A percentile compares a stretch with the other conserved stretches of the same genome.
Conservation (phyloP, 2,113 vertebrate genomes). For the Sclerurus mexicanus region DNA sequence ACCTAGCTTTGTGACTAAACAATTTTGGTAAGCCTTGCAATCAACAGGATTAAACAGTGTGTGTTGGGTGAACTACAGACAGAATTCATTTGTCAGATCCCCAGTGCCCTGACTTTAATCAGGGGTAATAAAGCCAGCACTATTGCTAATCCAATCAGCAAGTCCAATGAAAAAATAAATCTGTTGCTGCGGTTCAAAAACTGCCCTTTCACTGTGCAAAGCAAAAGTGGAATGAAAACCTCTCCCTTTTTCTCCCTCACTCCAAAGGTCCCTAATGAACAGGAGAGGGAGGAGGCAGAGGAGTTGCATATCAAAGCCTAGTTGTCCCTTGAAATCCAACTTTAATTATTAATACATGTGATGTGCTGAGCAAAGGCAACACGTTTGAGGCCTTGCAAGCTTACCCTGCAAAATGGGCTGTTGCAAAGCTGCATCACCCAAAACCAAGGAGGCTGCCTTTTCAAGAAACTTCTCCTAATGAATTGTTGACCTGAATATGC, state of each 20-base stretch:
- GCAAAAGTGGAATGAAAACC: constrained; percentile 34
- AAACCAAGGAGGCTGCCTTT: not conserved
- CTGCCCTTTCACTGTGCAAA: not conserved
- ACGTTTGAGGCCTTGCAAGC: not conserved
- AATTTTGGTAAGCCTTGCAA: constrained; percentile 55
- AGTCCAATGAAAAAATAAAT: constrained; percentile 53
- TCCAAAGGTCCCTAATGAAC: constrained; percentile 50
- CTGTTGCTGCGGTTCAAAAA: constrained; percentile 52
- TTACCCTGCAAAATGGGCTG: not conserved
- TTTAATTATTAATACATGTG: constrained; percentile 64
- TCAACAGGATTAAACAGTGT: constrained; percentile 50
- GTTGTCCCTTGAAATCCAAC: constrained; percentile 67
- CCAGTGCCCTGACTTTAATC: constrained; percentile 50
- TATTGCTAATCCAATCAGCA: constrained; percentile 66
- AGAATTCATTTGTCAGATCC: constrained; percentile 64
- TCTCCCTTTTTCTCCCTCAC: not conserved
- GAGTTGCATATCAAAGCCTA: constrained; percentile 57
- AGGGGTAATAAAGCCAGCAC: constrained; percentile 51
- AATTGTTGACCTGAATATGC: not conserved
- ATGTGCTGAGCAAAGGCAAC: constrained; percentile 49
- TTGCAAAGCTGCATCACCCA: not conserved
- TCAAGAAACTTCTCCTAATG: not conserved
- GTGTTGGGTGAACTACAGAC: constrained; percentile 26
- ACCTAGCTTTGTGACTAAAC: constrained; percentile 45
- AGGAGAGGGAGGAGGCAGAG: constrained; percentile 46